Conservation (phyloP, 2,888 invertebrate genomes). For the Lepidocyrtinus sp. region DNA sequence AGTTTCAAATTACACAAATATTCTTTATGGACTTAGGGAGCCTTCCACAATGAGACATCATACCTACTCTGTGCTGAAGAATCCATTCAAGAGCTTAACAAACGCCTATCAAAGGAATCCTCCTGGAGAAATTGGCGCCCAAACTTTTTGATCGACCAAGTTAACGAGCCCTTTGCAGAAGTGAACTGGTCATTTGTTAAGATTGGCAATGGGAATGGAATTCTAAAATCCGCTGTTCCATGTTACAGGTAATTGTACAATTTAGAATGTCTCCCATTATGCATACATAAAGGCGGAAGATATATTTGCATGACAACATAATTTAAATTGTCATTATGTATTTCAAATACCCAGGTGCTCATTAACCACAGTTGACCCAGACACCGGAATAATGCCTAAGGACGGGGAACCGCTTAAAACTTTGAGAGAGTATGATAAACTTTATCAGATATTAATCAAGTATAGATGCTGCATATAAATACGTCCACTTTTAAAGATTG, state of each 20-base stretch:
- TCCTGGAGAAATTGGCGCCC: constrained; percentile 65
- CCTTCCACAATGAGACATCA: constrained; percentile 64
- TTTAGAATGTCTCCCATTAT: too few species aligned
- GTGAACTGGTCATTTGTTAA: constrained; percentile 61
- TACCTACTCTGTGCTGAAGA: constrained; percentile 58
- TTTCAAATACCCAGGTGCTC: constrained; percentile 50
- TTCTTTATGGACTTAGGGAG: constrained; percentile 44
- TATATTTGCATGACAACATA: too few species aligned
- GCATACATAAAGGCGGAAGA: too few species aligned
- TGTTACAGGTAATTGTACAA: constrained; percentile 57
- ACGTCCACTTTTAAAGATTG: not conserved
- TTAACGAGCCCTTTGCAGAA: constrained; percentile 62
- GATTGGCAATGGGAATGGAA: constrained; percentile 58
- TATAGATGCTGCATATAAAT: not conserved
- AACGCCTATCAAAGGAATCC: constrained; percentile 49
- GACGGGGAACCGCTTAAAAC: constrained; percentile 65
- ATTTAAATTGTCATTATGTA: not conserved
- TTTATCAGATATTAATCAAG: not conserved
- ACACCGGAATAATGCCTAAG: constrained; percentile 52
- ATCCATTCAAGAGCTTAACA: constrained; percentile 63
- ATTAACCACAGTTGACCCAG: constrained; percentile 59
- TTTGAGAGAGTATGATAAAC: constrained; percentile 46
- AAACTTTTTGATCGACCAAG: constrained; percentile 56
- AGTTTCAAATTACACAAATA: not conserved
- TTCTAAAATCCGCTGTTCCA: constrained; percentile 60